Percentiles rank a stretch among this genome's conserved stretches.
phyloP scores from a whole-genome alignment of 1,140 invertebrate genomes.

The Antheraea mylitta region DNA sequence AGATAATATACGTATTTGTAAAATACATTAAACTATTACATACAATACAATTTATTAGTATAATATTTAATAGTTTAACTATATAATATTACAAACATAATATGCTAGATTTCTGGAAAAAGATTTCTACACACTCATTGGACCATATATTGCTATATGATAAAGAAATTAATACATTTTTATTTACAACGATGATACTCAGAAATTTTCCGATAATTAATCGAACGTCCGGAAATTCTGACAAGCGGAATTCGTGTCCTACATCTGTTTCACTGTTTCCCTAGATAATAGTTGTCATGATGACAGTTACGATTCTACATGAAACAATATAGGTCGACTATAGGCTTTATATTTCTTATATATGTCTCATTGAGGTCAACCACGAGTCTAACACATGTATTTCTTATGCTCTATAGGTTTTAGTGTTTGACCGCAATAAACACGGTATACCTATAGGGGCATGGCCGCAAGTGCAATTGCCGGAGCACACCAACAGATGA shows the following conservation, averaged over 20 bases:
- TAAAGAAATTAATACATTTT: neutral
- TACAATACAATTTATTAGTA: too few species aligned
- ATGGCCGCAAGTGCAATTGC: too few species aligned
- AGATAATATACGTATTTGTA: too few species aligned
- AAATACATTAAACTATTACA: too few species aligned
- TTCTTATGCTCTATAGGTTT: neutral
- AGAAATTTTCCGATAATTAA: neutral
- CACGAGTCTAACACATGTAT: neutral
- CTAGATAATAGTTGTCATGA: neutral
- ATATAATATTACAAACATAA: too few species aligned
- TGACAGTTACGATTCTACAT: neutral
- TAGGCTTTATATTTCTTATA: neutral
- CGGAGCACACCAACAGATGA: too few species aligned
- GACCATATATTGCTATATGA: neutral
- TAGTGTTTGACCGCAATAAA: too few species aligned
- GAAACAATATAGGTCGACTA: neutral
- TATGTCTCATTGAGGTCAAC: neutral
- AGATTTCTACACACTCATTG: too few species aligned
- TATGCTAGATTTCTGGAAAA: too few species aligned
- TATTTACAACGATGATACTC: neutral
- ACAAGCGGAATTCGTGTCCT: neutral
- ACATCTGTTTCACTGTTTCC: neutral
- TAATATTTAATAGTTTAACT: too few species aligned
- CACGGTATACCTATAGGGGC: too few species aligned
- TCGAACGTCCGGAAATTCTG: neutral